phyloP scores from a whole-genome alignment of 2,888 invertebrate species.

The Acanthoscelides obtectus region DNA sequence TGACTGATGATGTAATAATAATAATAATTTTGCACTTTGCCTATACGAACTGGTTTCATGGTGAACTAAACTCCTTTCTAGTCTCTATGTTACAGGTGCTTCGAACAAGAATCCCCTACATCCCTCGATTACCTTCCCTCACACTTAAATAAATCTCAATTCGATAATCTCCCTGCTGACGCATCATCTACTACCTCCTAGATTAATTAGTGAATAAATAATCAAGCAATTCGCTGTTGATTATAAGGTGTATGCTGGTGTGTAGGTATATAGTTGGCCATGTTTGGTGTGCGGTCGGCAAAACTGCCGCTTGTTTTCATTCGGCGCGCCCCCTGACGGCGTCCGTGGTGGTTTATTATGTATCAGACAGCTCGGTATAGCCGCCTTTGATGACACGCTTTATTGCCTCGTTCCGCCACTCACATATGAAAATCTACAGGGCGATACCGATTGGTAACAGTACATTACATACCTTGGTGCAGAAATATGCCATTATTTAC shows the following conservation, averaged over 20 bases:
- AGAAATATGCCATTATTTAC: no score
- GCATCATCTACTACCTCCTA: slow-evolving; percentile 18
- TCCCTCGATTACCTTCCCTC: no score
- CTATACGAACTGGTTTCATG: no score
- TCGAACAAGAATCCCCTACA: no score
- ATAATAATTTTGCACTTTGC: no score
- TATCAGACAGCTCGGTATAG: slow-evolving; percentile 26
- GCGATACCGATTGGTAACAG: neutral
- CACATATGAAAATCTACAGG: slow-evolving; percentile 1
- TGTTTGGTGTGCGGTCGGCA: slow-evolving; percentile 28
- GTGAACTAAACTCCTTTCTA: no score
- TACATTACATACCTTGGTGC: no score
- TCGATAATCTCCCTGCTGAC: neutral
- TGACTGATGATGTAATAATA: no score
- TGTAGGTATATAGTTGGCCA: slow-evolving; percentile 28
- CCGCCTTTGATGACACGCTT: slow-evolving; percentile 35
- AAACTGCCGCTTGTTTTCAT: slow-evolving; percentile 11
- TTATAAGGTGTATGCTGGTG: slow-evolving; percentile 38
- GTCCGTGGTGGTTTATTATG: slow-evolving; percentile 37
- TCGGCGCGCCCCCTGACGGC: neutral
- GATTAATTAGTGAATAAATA: slow-evolving; percentile 51
- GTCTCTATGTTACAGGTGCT: no score
- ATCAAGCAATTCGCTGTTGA: slow-evolving; percentile 43
- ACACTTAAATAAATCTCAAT: neutral
- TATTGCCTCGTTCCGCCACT: slow-evolving; percentile 28